Conservation (phyloP, 2,888 invertebrate species). For the Cabera pusaria region DNA sequence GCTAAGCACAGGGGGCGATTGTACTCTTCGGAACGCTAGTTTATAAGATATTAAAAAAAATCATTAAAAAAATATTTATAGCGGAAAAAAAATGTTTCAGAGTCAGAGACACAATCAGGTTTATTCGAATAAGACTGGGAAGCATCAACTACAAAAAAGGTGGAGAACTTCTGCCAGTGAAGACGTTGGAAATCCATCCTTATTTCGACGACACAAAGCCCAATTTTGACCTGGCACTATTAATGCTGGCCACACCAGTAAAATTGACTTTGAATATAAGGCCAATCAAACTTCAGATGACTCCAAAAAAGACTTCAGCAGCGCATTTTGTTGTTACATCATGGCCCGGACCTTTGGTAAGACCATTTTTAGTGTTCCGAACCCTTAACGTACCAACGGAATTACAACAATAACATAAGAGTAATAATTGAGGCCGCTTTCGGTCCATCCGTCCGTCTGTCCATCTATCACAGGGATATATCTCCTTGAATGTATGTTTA, state of each 20-base stretch:
- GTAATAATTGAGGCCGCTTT: no score
- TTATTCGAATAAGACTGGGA: conserved; percentile 58
- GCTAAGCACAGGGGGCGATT: no score
- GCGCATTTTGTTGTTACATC: conserved; percentile 63
- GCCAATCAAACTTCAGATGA: conserved; percentile 50
- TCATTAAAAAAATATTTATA: no score
- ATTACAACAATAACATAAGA: no score
- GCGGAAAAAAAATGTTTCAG: conserved; percentile 50
- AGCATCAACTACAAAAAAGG: conserved; percentile 65
- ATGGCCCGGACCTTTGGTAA: conserved; percentile 50
- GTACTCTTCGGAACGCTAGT: no score
- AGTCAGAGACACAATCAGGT: conserved; percentile 47
- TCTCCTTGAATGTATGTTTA: no score
- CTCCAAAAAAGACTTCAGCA: conserved; percentile 35
- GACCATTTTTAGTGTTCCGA: no score
- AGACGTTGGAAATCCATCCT: conserved; percentile 61
- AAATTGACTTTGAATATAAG: conserved; percentile 42
- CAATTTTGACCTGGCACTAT: conserved; percentile 58
- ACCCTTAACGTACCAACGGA: no score
- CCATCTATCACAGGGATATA: no score
- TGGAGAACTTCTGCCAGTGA: conserved; percentile 51
- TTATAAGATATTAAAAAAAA: no score
- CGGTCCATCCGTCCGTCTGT: no score
- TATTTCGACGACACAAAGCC: conserved; percentile 58
- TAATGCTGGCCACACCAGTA: conserved; percentile 48